Evolutionary conservation across 2,797 vertebrate genomes (phyloP).

Genomic region (Holocentrus rufus): DNA sequence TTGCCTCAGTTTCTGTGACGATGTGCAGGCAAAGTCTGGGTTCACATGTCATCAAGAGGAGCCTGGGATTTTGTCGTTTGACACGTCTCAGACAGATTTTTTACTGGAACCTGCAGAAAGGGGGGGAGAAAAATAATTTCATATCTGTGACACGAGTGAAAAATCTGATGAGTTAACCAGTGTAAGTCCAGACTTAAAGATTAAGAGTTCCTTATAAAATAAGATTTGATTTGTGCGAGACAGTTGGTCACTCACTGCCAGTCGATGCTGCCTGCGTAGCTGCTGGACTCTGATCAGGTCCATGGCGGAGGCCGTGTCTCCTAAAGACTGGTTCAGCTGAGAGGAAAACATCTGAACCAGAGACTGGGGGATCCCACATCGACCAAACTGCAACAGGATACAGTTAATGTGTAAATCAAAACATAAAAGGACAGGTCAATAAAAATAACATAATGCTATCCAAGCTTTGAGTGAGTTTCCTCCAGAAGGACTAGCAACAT

Average conservation of each 20-base stretch:
- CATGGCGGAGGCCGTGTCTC: conserved; percentile 82
- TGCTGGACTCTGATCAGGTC: conserved; percentile 85
- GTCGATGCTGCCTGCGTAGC: conserved; percentile 83
- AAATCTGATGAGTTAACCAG: background rate
- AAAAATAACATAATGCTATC: background rate
- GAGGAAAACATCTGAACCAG: conserved; percentile 87
- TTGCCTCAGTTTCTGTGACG: background rate
- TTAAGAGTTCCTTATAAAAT: background rate
- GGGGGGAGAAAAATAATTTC: conserved; percentile 3
- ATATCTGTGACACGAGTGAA: background rate
- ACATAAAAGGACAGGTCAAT: background rate
- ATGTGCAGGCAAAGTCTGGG: conserved; percentile 75
- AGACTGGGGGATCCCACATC: conserved; percentile 84
- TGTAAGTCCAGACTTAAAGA: background rate
- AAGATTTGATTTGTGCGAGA: conserved; percentile 2
- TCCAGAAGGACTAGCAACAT: too few relatives aligned
- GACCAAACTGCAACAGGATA: conserved; percentile 78
- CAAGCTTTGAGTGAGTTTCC: background rate
- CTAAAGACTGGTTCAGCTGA: conserved; percentile 81
- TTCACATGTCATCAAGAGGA: conserved; percentile 71
- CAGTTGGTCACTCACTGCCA: conserved; percentile 79
- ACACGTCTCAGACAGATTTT: conserved; percentile 86
- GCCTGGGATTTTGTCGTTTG: conserved; percentile 81
- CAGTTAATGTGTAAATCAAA: background rate
- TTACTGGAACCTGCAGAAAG: conserved; percentile 84